These are phyloP conservation scores for Doryteuthis pealeii DNA, from an alignment of 1,140 invertebrate genomes.

Conservation along the genomic window DNA sequence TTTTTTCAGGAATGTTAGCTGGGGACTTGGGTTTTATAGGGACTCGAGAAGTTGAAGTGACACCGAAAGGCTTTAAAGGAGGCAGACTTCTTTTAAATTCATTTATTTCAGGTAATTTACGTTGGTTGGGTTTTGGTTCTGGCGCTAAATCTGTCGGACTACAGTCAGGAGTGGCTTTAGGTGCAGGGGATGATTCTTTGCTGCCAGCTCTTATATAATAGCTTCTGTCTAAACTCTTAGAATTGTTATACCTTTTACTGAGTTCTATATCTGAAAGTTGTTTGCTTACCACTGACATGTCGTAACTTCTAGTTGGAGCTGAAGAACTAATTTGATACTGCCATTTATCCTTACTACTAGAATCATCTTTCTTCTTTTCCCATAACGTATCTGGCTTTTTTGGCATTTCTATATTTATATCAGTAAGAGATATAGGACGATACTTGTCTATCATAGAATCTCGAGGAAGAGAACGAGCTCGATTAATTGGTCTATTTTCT, in stretches of 20 bases:
- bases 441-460: background rate
- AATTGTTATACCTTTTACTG: background rate
- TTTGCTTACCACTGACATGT: background rate
- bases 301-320: background rate
- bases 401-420: background rate
- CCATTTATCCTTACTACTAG: background rate
- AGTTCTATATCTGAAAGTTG: background rate
- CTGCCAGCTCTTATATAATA: background rate
- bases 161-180: background rate
- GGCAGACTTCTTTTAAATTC: background rate
- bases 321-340: background rate
- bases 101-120: background rate
- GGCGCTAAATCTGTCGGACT: background rate
- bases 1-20: background rate
- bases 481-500: background rate
- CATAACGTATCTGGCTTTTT: background rate
- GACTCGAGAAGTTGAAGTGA: background rate
- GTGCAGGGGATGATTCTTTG: background rate
- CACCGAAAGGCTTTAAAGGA: background rate
- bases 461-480: background rate
- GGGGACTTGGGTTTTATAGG: background rate
- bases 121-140: background rate
- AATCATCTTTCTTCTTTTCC: background rate
- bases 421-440: background rate
- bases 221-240: background rate